phyloP scores from a whole-genome alignment of 2,797 vertebrate genomes.

The Ctenosaura bakeri region DNA sequence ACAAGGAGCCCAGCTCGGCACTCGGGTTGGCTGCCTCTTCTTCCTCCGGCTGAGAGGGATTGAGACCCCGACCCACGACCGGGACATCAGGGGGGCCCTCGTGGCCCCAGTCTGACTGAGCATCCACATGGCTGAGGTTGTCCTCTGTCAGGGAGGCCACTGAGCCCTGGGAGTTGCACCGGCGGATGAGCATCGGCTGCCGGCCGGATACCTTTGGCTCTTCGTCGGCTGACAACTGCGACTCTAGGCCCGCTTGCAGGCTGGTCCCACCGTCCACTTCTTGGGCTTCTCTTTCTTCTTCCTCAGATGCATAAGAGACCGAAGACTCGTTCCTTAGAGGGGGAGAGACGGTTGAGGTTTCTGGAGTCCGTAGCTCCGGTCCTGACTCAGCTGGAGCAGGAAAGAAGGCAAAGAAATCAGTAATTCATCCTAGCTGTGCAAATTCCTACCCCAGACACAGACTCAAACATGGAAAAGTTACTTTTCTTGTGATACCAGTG shows the following conservation, averaged over 20 bases:
- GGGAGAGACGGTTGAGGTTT: slow-evolving; percentile 60
- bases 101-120: slow-evolving; percentile 67
- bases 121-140: slow-evolving; percentile 54
- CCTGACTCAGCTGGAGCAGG: slow-evolving; percentile 50
- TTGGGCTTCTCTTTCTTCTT: slow-evolving; percentile 70
- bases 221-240: slow-evolving; percentile 44
- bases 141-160: slow-evolving; percentile 71
- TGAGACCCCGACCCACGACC: slow-evolving; percentile 43
- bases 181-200: slow-evolving; percentile 63
- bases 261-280: slow-evolving; percentile 52
- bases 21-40: slow-evolving; percentile 53
- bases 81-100: slow-evolving; percentile 59
- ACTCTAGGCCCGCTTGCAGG: slow-evolving; percentile 42
- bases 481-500: too few species aligned
- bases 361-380: slow-evolving; percentile 63
- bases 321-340: slow-evolving; percentile 68
- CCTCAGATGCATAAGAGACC: slow-evolving; percentile 68
- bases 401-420: background rate
- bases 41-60: slow-evolving; percentile 63
- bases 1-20: slow-evolving; percentile 47
- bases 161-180: slow-evolving; percentile 72
- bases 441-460: too few species aligned
- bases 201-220: slow-evolving; percentile 57
- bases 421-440: too few species aligned
- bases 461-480: too few species aligned